Base-by-base conservation (phyloP, 2,888 invertebrate species). In the Acheta domesticus region DNA sequence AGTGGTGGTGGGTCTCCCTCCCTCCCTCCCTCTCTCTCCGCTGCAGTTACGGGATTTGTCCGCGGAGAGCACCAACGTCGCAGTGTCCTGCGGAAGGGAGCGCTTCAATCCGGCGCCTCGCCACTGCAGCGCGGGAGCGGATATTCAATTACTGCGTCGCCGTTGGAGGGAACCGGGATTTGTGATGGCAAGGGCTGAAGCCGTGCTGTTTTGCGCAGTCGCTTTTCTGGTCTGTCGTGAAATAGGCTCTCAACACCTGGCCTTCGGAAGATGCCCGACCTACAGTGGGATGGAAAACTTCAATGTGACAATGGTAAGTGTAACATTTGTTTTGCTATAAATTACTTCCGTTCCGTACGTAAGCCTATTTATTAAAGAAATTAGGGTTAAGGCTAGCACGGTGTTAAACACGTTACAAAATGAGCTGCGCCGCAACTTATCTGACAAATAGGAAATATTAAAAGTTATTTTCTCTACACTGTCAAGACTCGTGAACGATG, bases 221-320 rank as follows among this genome's bases (percentile, higher is more conserved):
- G 48, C 20, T 50, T 8, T 77, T 62, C 16, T 62, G 16, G 4
- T 4, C n/a, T 12, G 23, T 19, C 19, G 23, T 23, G 49, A 73
- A 49, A 19, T 49, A 62, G 50, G 76, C 76, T 62, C 16, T 48
- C 81, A 81, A 74, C 73, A 77, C 14, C 76, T 89, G 77, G 92
- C 92, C 76, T 87, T 93, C 75, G 93, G 93, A 82, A 90, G 89
- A 84, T 93, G 93, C 84, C 93, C 93, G 11, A 89, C 90, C 82
- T 91, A 92, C 85, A 90, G 90, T 78, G 89, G 91, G 83, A 89
- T 93, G 86, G 90, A 91, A 73, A 88, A 91, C 86, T 92, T 92
- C 84, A 91, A 93, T 84, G 87, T 92, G 82, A 89, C 89, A 81
- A 89, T 88, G 87, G 93, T 93, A 86, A 90, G 90, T 23, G 36